A percentile compares a stretch with the other conserved stretches of the same genome.
These are phyloP conservation scores for Diarsia rubi DNA, from an alignment of 2,888 invertebrate genomes.

Conservation along the genomic window DNA sequence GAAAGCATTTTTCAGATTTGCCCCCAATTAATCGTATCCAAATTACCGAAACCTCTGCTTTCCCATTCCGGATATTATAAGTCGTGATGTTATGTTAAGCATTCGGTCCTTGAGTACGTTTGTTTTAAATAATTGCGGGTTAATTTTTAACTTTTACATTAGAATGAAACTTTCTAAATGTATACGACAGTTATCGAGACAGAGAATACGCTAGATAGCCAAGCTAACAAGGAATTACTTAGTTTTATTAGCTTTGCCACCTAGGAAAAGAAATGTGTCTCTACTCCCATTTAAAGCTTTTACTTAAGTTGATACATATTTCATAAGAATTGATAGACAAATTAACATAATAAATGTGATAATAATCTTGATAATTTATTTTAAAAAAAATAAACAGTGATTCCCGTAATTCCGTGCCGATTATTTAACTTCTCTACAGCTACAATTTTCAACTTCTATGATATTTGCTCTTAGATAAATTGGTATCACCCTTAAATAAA, in stretches of 20 bases:
- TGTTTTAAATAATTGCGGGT: slow-evolving; percentile 11
- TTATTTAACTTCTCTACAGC: slow-evolving; percentile 32
- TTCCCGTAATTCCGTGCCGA: slow-evolving; percentile 38
- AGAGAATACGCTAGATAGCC: neutral
- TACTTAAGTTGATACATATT: slow-evolving; percentile 28
- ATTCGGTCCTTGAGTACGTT: slow-evolving; percentile 20
- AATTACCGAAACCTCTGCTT: neutral
- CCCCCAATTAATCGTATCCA: neutral
- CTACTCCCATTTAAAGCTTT: slow-evolving; percentile 56
- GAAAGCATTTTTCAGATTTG: neutral
- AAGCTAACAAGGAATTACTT: neutral
- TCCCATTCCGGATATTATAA: neutral
- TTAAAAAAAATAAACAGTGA: slow-evolving; percentile 16
- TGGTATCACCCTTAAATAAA: slow-evolving; percentile 41
- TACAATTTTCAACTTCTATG: slow-evolving; percentile 45
- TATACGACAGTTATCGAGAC: slow-evolving; percentile 7
- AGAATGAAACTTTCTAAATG: neutral
- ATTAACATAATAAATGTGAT: slow-evolving; percentile 27
- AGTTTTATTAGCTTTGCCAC: neutral
- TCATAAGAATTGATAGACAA: slow-evolving; percentile 49
- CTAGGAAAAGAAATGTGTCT: slow-evolving; percentile 13
- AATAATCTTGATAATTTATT: slow-evolving; percentile 39
- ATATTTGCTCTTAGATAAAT: slow-evolving; percentile 53
- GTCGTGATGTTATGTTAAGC: neutral
- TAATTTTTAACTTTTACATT: neutral